Evolutionary conservation across 2,888 invertebrate genomes (phyloP), one percentile per base, ranked within the genome.

Genomic region (Strigamia transsilvanica): DNA sequence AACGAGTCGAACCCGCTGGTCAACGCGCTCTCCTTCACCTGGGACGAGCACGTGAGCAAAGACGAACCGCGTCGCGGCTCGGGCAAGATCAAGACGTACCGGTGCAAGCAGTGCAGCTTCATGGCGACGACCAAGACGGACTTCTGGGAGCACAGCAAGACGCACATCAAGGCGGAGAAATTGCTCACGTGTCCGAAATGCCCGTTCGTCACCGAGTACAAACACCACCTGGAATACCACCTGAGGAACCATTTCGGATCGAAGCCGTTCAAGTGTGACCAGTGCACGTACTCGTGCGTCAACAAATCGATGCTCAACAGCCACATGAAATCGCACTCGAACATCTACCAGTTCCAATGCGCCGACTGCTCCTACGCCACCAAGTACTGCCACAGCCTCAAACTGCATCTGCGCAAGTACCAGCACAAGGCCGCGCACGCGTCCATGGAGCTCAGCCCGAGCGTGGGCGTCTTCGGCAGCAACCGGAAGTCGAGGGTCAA

Each of bases 231-330:
- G 83, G 98, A 99, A 87, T 99, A 99, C 86, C 99, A 98, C 88
- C 91, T 98, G 87, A 91, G 96, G 73, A 98, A 98, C 87, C 99
- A 99, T 88, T 91, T 93, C 86, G 97, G 97, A 56, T 93, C 94
- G 0, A 99, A 99, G 87, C 99, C 99, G 0, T 98, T 95, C 90
- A 94, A 94, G 87, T 99, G 98, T 88, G 91, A 91, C 84, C 93
- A 95, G 87, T 99, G 98, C 88, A 91, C 91, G 21, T 97, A 97
- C 86, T 91, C 93, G 0, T 98, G 98, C 87, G 97, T 98, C n/a
- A 98, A 97, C 89, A 97, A 98, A 88, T 98, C 98, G 0, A 99
- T 99, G 99, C 90, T 99, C 82, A 99, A 97, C 89, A 98, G 97
- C 0, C 99, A 99, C 87, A 91, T 97, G 87, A 99, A 99, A 87